A percentile compares a stretch with the other conserved stretches of the same genome.
Conservation (phyloP, 2,888 invertebrate species). For the Cinara cedri region DNA sequence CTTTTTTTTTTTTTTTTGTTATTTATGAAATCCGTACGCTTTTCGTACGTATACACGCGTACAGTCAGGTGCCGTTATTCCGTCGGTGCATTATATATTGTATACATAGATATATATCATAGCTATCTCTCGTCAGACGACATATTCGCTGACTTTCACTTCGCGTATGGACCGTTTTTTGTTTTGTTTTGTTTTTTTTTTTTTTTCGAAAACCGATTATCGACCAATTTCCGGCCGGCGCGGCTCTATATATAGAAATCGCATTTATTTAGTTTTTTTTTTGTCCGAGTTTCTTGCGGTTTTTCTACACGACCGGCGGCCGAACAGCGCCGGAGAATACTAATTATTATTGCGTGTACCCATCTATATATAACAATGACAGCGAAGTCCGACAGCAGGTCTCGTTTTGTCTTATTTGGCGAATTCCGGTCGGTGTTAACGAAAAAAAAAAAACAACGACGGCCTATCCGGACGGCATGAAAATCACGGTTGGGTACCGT, state of each 20-base stretch:
- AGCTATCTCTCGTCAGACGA: too few species aligned
- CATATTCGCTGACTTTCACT: constrained; percentile 25
- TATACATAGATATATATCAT: too few species aligned
- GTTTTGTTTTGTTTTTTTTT: too few species aligned
- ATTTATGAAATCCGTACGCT: neutral
- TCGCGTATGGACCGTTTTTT: constrained; percentile 30
- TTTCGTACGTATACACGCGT: neutral
- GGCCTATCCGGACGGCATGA: neutral
- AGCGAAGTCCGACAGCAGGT: constrained; percentile 1
- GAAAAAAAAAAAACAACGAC: neutral
- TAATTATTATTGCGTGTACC: too few species aligned
- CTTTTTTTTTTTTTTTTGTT: neutral
- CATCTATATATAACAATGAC: too few species aligned
- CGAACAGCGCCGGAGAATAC: constrained; percentile 21
- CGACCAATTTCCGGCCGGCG: neutral
- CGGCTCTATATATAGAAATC: constrained; percentile 24
- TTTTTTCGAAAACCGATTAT: constrained; percentile 29
- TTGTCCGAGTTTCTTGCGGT: constrained; percentile 11
- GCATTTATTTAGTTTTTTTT: neutral
- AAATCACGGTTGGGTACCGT: too few species aligned
- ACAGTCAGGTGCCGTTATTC: neutral
- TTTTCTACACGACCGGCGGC: constrained; percentile 8
- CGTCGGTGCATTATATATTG: too few species aligned
- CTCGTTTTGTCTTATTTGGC: constrained; percentile 42
- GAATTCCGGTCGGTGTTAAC: constrained; percentile 9